Evolutionary conservation across 2,797 vertebrate species (phyloP).

Genomic region (Gallinago stenura): DNA sequence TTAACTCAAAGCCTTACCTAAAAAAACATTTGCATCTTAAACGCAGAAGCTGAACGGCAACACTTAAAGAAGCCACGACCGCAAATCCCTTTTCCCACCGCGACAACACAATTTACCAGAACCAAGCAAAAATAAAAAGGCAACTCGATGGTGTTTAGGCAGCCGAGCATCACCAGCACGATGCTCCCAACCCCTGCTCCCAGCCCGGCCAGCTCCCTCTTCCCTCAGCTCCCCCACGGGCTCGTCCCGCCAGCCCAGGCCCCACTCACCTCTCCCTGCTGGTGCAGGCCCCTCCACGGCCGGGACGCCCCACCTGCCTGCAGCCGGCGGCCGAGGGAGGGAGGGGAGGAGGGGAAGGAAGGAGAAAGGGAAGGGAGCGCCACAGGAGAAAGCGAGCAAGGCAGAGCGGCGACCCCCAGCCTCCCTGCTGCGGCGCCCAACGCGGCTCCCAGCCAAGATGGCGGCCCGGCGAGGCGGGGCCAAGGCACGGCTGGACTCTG

Average conservation of each 20-base stretch:
- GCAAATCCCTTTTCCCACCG: rapidly evolving
- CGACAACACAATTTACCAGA: rapidly evolving
- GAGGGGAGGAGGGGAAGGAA: too few relatives aligned
- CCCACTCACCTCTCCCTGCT: conserved; percentile 44
- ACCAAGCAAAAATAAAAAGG: too few relatives aligned
- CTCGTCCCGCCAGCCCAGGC: neutral
- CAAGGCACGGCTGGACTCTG: neutral
- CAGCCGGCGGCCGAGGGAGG: neutral
- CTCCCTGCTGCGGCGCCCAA: conserved; percentile 45
- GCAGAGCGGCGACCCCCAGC: neutral
- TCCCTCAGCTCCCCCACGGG: neutral
- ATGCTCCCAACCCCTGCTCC: neutral
- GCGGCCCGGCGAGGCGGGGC: conserved; percentile 60
- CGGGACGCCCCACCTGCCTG: neutral
- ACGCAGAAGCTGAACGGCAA: rapidly evolving
- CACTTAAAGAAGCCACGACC: neutral
- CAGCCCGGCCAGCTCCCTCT: neutral
- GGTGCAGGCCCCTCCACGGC: neutral
- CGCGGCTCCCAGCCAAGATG: conserved; percentile 56
- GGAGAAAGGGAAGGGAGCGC: rapidly evolving
- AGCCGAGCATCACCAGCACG: neutral
- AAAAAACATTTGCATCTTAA: rapidly evolving
- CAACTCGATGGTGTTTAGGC: rapidly evolving
- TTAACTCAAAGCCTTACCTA: neutral
- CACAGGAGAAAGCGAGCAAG: neutral